Conservation (phyloP, 1,140 invertebrate species). For the Sipha flava region DNA sequence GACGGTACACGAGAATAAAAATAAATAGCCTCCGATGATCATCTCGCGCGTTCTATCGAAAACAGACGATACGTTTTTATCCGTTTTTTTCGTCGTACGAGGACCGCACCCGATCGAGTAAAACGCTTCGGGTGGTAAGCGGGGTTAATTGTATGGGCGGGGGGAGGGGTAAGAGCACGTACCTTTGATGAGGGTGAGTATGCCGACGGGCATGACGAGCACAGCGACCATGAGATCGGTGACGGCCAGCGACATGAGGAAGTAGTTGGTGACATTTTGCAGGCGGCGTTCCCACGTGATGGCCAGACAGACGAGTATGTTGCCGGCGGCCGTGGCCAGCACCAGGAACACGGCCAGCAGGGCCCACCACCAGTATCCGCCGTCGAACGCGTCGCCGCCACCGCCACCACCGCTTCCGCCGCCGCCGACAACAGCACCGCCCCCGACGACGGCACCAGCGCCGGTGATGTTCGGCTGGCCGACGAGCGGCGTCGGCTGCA, state of each 20-base stretch:
- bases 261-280: constrained; percentile 94
- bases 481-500: neutral
- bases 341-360: constrained; percentile 69
- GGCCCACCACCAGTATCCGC: constrained; percentile 50
- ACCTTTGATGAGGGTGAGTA: constrained; percentile 67
- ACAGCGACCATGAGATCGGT: constrained; percentile 90
- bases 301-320: constrained; percentile 86
- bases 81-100: no score
- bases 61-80: no score
- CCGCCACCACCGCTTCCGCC: neutral
- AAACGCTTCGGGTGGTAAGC: no score
- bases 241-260: constrained; percentile 88
- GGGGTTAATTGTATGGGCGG: no score
- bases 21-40: no score
- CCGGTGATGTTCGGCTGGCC: neutral
- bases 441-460: neutral
- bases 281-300: constrained; percentile 78
- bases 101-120: no score
- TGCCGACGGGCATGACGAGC: constrained; percentile 83
- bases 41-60: no score
- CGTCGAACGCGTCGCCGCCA: neutral
- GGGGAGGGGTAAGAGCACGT: no score
- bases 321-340: constrained; percentile 79
- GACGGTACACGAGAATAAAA: no score
- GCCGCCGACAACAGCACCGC: neutral